A percentile compares a stretch with the other conserved stretches of the same genome.
These are phyloP conservation scores for Burhinus oedicnemus DNA, from an alignment of 2,113 vertebrate species.

Conservation along the genomic window DNA sequence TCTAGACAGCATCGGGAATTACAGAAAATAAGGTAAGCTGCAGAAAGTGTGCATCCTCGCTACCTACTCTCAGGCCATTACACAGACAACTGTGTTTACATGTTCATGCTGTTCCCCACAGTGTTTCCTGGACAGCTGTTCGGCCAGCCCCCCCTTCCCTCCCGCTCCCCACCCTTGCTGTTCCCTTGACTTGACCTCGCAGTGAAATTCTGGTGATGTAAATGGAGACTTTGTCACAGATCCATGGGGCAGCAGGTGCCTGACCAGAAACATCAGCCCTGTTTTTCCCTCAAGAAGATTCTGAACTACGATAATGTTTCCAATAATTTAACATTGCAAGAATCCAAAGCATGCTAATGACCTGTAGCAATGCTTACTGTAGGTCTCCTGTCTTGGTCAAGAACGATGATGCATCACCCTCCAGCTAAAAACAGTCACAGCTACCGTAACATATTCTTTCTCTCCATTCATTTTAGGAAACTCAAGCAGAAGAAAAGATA, in stretches of 20 bases:
- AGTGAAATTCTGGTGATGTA: not conserved
- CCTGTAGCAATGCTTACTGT: not conserved
- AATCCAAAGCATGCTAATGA: fast-evolving
- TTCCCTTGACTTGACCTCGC: not conserved
- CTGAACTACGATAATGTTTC: not conserved
- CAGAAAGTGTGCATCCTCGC: not conserved
- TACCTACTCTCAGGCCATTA: not conserved
- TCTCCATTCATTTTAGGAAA: not conserved
- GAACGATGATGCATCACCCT: not conserved
- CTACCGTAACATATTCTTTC: not conserved
- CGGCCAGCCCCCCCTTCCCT: not conserved
- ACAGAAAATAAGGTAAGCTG: not conserved
- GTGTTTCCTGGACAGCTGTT: not conserved
- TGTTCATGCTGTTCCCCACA: not conserved
- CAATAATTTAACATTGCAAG: not conserved
- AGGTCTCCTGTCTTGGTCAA: not conserved
- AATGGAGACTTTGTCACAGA: not conserved
- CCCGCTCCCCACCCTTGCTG: not conserved
- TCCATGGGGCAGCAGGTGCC: not conserved
- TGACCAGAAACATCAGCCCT: not conserved
- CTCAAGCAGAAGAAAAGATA: not conserved
- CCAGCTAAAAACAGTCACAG: not conserved
- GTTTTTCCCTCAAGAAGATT: not conserved
- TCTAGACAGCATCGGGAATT: not conserved
- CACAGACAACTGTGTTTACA: not conserved